Base-by-base conservation (phyloP, 2,113 vertebrate species). In the Chaetodon auriga region DNA sequence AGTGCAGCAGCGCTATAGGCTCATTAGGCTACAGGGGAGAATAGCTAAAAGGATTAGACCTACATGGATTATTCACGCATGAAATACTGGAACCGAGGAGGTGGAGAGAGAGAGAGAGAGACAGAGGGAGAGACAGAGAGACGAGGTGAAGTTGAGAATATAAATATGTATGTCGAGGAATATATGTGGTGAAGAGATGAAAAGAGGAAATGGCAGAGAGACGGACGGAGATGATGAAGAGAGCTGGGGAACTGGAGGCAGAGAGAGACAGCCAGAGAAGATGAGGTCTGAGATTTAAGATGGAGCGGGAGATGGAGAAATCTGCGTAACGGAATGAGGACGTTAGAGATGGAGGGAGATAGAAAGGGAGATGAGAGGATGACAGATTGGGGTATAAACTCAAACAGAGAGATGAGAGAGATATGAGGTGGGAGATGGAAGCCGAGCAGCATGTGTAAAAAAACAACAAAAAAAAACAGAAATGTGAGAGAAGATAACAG, bases 11-110 rank as follows among this genome's bases (percentile, higher is more conserved):
- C 0, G 76, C 86, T 89, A 84, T 83, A 87, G 92, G 86, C 89
- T 90, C 87, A 94, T 94, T 92, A 94, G 86, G 78, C 88, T 81
- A 90, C 70, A 90, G 82, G 89, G 87, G 86, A 93, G 91, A 93
- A 93, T 90, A 61, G 87, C 87, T 91, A 92, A 94, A 92, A 54
- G 93, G 94, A 94, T 94, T 93, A 94, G 62, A 79, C 80, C 30
- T 79, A 75, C 82, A 86, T 89, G 91, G 93, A 93, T 94, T 95
- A 93, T 91, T 85, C 90, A 89, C 85, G 82, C 89, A 90, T 89
- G 83, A 77, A 91, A 90, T 86, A 85, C 90, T 80, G 87, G 74
- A 83, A 82, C 82, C 85, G 72, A 80, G 84, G 83, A 82, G 81
- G 68, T 65, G 48, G 58, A 61, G 79, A 65, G 65, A 55, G 62